These are phyloP conservation scores for Ormia ochracea DNA, from an alignment of 2,888 invertebrate genomes.

Conservation along the genomic window DNA sequence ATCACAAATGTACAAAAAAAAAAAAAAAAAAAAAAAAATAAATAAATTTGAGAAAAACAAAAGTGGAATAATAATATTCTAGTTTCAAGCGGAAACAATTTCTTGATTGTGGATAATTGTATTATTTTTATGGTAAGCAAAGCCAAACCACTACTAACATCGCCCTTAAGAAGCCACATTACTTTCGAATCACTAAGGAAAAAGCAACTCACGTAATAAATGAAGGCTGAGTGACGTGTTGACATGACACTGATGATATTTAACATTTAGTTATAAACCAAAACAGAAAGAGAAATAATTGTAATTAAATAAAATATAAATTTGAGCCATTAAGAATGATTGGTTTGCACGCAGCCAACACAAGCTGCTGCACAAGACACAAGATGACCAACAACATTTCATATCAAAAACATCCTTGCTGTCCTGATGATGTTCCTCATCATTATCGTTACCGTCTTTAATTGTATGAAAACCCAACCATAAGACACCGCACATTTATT, in stretches of 20 bases:
- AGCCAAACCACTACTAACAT: not conserved
- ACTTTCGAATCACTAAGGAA: conserved; percentile 25
- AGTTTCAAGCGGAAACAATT: conserved; percentile 8
- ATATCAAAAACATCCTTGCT: not conserved
- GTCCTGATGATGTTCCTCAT: no score
- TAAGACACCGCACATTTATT: not conserved
- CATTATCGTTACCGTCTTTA: not conserved
- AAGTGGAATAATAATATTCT: no score
- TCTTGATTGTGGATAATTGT: conserved; percentile 26
- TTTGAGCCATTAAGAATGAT: conserved; percentile 24
- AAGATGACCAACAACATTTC: conserved; percentile 8
- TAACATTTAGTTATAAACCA: conserved; percentile 54
- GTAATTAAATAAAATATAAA: conserved; percentile 49
- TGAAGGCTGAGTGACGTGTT: conserved; percentile 40
- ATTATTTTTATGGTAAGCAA: conserved; percentile 2
- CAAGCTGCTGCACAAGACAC: not conserved
- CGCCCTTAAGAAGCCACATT: not conserved
- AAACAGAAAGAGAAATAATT: conserved; percentile 32
- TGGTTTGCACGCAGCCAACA: conserved; percentile 15
- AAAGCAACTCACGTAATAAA: conserved; percentile 4
- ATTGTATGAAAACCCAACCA: not conserved
- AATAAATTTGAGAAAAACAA: no score
- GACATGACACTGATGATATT: conserved; percentile 58
- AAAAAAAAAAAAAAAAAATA: no score
- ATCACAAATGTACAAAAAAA: no score